Conservation (phyloP, 2,888 invertebrate genomes). For the Julus scanicus region DNA sequence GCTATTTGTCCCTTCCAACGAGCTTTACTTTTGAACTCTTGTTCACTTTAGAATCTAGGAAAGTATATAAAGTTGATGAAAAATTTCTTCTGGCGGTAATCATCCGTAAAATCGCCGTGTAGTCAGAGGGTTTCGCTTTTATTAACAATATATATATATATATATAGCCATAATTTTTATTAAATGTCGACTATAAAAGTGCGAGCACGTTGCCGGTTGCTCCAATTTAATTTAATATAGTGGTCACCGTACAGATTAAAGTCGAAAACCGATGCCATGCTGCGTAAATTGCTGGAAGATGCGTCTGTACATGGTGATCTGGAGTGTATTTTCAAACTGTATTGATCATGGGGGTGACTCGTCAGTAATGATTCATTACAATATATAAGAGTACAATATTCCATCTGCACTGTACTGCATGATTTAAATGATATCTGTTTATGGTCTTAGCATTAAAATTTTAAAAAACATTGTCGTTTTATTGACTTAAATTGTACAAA, state of each 20-base stretch:
- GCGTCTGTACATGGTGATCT: not conserved
- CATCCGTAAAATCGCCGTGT: not conserved
- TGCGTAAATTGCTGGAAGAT: not conserved
- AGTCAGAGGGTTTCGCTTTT: not conserved
- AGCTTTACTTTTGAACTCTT: not conserved
- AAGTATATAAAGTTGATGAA: not conserved
- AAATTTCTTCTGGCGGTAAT: not conserved
- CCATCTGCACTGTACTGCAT: too few species aligned
- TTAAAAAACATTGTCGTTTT: too few species aligned
- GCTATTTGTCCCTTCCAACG: not conserved
- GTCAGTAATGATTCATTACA: too few species aligned
- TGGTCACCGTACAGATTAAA: slow-evolving; percentile 8
- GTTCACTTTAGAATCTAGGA: not conserved
- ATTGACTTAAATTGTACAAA: too few species aligned
- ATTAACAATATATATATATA: not conserved
- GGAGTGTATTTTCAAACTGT: not conserved
- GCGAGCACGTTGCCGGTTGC: not conserved
- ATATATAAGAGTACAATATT: too few species aligned
- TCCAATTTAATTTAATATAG: slow-evolving; percentile 21
- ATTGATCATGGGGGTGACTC: not conserved
- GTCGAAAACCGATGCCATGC: not conserved
- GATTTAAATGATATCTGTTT: too few species aligned
- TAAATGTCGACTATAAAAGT: not conserved
- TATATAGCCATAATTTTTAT: slow-evolving; percentile 27
- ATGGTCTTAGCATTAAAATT: too few species aligned